These are phyloP conservation scores for Neodiprion virginianus DNA, from an alignment of 1,140 invertebrate genomes.

Conservation along the genomic window DNA sequence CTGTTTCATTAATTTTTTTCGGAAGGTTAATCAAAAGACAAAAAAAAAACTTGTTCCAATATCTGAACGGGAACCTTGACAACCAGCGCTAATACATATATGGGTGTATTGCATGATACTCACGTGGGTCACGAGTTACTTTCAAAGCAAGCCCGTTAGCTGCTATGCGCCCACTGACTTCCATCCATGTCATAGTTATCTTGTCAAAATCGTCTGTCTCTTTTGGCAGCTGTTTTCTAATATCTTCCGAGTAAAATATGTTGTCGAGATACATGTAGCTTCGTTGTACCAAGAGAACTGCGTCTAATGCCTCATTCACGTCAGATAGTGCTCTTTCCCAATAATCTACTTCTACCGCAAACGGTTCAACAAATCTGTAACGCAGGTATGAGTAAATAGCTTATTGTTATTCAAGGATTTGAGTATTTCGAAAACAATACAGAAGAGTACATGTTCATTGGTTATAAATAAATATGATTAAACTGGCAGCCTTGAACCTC, in stretches of 20 bases:
- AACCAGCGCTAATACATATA: too few species aligned
- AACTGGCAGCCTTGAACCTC: slow-evolving; percentile 43
- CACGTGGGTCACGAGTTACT: slow-evolving; percentile 52
- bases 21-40: too few species aligned
- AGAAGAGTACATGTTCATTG: background rate
- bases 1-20: too few species aligned
- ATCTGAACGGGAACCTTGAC: too few species aligned
- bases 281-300: slow-evolving; percentile 76
- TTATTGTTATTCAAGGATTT: background rate
- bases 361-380: slow-evolving; percentile 80
- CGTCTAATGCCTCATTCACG: slow-evolving; percentile 80
- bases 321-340: slow-evolving; percentile 84
- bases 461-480: background rate
- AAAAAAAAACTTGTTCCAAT: too few species aligned
- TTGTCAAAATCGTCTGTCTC: slow-evolving; percentile 79
- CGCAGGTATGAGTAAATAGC: slow-evolving; percentile 16
- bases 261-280: slow-evolving; percentile 83
- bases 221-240: slow-evolving; percentile 80
- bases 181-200: slow-evolving; percentile 74
- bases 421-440: background rate
- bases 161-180: slow-evolving; percentile 67
- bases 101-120: slow-evolving; percentile 39
- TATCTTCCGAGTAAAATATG: slow-evolving; percentile 86
- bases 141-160: slow-evolving; percentile 40
- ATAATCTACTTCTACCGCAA: slow-evolving; percentile 78